These are phyloP conservation scores for Drosophila merina DNA, from an alignment of 2,888 invertebrate species.

Conservation along the genomic window DNA sequence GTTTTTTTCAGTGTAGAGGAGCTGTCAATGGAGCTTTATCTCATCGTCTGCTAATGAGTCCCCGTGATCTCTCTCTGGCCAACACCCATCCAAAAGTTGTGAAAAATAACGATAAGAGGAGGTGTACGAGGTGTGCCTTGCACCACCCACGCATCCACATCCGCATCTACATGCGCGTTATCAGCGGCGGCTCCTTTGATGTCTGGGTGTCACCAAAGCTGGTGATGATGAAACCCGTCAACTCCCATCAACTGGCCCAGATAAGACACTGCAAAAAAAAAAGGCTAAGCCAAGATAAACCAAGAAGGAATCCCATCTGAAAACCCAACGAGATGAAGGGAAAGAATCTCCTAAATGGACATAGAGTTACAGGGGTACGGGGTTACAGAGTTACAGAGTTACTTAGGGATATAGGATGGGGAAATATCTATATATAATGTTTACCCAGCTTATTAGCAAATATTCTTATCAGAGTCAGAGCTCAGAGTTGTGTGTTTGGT, in stretches of 20 bases:
- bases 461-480: conserved; percentile 70
- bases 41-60: conserved; percentile 22
- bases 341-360: too few relatives aligned
- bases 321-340: too few relatives aligned
- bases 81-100: conserved; percentile 74
- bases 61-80: conserved; percentile 51
- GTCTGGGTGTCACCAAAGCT: conserved; percentile 5
- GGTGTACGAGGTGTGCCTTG: conserved; percentile 37
- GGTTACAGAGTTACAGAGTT: not conserved
- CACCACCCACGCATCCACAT: conserved; percentile 48
- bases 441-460: conserved; percentile 75
- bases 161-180: conserved; percentile 52
- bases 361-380: too few relatives aligned
- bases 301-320: not conserved
- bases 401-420: conserved; percentile 13
- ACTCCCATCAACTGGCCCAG: conserved; percentile 2
- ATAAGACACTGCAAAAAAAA: conserved; percentile 14
- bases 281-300: not conserved
- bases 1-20: conserved; percentile 2
- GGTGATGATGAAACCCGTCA: conserved; percentile 11
- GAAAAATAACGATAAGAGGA: conserved; percentile 50
- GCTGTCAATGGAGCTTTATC: conserved; percentile 8
- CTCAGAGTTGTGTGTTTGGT: conserved; percentile 12
- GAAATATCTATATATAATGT: conserved; percentile 41
- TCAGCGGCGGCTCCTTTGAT: conserved; percentile 60